A percentile compares a stretch with the other conserved stretches of the same genome.
Evolutionary conservation across 2,113 vertebrate species (phyloP).

Genomic region (Dinomys branickii): DNA sequence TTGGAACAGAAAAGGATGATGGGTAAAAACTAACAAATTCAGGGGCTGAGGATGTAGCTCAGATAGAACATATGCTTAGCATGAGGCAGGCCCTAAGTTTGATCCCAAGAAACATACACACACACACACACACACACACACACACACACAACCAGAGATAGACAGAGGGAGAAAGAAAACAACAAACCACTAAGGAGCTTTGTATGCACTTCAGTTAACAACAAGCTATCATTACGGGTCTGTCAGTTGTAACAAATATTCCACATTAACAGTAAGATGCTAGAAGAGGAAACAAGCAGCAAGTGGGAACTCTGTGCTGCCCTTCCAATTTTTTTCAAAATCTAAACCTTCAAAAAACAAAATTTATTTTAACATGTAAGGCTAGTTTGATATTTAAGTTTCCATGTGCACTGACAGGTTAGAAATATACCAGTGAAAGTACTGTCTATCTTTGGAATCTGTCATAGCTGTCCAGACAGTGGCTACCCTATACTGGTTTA

Average conservation of each 20-base stretch:
- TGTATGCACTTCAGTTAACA: background rate
- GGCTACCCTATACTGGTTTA: background rate
- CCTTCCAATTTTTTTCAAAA: background rate
- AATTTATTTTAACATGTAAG: background rate
- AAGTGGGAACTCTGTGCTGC: background rate
- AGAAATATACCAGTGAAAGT: background rate
- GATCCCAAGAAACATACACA: background rate
- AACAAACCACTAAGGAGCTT: background rate
- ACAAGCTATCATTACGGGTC: background rate
- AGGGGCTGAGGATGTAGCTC: background rate
- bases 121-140: background rate
- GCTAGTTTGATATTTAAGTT: background rate
- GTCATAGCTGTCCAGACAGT: background rate
- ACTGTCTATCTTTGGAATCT: background rate
- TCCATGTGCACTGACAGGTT: background rate
- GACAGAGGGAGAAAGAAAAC: background rate
- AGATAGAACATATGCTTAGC: background rate
- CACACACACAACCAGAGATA: background rate
- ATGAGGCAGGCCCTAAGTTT: background rate
- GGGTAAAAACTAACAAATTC: background rate
- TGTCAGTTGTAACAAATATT: background rate
- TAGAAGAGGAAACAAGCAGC: background rate
- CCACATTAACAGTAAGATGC: background rate
- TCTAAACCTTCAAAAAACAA: background rate
- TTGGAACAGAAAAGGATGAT: background rate